Conservation (phyloP, 1,140 invertebrate genomes). For the Nautilus pompilius region DNA sequence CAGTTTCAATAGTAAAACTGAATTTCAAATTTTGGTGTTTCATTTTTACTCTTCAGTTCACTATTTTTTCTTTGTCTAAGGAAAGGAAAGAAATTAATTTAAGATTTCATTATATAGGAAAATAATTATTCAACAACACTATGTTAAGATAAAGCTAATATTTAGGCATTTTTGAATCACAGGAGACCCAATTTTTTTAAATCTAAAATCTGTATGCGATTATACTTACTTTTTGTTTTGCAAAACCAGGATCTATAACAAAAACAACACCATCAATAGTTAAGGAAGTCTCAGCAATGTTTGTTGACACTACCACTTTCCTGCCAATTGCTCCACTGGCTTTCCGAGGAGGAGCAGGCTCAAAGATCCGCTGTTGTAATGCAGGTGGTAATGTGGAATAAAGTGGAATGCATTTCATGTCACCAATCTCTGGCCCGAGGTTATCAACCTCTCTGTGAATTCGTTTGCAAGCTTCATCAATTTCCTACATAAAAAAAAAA, state of each 20-base stretch:
- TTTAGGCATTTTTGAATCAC: no score
- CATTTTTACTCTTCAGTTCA: no score
- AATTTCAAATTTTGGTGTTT: no score
- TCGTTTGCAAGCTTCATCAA: constrained; percentile 98
- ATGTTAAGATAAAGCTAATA: no score
- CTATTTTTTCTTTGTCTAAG: no score
- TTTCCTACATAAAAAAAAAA: constrained; percentile 68
- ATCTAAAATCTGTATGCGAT: not conserved
- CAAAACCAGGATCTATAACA: constrained; percentile 99
- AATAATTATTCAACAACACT: no score
- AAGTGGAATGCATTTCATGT: constrained; percentile 96
- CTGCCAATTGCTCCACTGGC: constrained; percentile 91
- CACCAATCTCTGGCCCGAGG: constrained; percentile 92
- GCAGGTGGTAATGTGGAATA: constrained; percentile 98
- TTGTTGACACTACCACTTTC: constrained; percentile 96
- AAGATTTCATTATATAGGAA: no score
- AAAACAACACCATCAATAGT: constrained; percentile 99
- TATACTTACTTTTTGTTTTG: constrained; percentile 86
- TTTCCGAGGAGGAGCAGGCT: constrained; percentile 82
- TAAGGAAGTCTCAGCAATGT: constrained; percentile 98
- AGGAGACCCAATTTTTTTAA: not conserved
- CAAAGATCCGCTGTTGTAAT: constrained; percentile 96
- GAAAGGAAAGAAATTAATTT: no score
- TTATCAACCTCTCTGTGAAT: constrained; percentile 97
- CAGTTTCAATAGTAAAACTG: no score